A percentile compares a stretch with the other conserved stretches of the same genome.
These are phyloP conservation scores for Heloderma charlesbogerti DNA, from an alignment of 2,113 vertebrate species.

Conservation along the genomic window DNA sequence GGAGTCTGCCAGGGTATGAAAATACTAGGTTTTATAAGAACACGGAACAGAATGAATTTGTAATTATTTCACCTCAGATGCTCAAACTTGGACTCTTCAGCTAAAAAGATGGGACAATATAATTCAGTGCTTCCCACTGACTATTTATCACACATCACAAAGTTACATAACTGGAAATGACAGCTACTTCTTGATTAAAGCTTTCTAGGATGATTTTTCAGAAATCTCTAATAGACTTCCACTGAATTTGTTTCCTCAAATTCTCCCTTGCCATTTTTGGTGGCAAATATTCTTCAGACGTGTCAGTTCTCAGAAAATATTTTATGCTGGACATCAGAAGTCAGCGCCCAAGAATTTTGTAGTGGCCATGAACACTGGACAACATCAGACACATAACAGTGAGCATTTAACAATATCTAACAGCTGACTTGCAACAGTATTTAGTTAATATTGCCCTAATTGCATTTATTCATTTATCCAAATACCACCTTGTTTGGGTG, in stretches of 20 bases:
- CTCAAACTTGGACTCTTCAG: neutral
- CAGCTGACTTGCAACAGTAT: neutral
- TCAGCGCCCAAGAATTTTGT: neutral
- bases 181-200: neutral
- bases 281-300: neutral
- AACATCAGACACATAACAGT: neutral
- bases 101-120: neutral
- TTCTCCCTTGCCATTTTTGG: neutral
- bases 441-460: neutral
- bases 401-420: neutral
- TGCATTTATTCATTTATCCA: neutral
- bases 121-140: neutral
- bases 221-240: neutral
- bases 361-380: neutral
- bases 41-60: neutral
- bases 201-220: neutral
- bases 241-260: neutral
- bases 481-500: neutral
- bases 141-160: neutral
- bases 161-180: neutral
- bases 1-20: neutral
- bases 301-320: neutral
- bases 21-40: too few species aligned
- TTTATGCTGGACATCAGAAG: neutral
- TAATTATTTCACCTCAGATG: neutral